Conservation (phyloP, 2,888 invertebrate genomes). For the Nematopogon swammerdamellus region DNA sequence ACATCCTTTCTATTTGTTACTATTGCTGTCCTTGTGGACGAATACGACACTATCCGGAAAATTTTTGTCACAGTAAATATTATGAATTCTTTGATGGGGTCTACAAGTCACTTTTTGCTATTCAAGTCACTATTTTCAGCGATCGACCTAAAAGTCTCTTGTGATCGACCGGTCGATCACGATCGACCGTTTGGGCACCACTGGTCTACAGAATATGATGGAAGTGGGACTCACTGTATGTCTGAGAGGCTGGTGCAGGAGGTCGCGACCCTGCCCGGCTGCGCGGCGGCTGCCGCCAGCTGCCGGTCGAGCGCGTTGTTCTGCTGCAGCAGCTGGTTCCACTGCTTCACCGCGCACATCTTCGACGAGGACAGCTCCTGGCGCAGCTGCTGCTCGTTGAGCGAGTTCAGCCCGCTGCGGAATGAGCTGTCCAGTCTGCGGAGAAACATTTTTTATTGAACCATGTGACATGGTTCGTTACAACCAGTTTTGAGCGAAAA, state of each 20-base stretch:
- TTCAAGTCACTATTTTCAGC: too few species aligned
- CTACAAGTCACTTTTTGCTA: too few species aligned
- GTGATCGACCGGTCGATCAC: too few species aligned
- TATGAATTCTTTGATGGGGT: too few species aligned
- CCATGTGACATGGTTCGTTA: neutral
- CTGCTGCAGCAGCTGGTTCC: constrained; percentile 47
- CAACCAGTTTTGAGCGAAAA: too few species aligned
- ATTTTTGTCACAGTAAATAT: too few species aligned
- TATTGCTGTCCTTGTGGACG: too few species aligned
- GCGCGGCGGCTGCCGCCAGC: constrained; percentile 41
- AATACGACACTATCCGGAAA: too few species aligned
- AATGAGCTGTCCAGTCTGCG: constrained; percentile 44
- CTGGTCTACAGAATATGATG: too few species aligned
- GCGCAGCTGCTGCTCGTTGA: constrained; percentile 45
- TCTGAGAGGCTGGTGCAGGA: constrained; percentile 45
- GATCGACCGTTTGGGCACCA: too few species aligned
- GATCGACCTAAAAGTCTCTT: too few species aligned
- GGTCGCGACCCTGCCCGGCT: constrained; percentile 37
- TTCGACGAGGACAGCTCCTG: constrained; percentile 41
- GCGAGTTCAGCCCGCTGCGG: constrained; percentile 45
- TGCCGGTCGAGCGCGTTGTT: constrained; percentile 42
- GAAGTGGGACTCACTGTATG: constrained; percentile 48
- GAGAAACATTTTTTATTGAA: neutral
- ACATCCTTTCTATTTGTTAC: too few species aligned
- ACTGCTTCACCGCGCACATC: constrained; percentile 40